These are phyloP conservation scores for Pongo pygmaeus DNA, from an alignment of 2,113 vertebrate genomes.

Conservation along the genomic window DNA sequence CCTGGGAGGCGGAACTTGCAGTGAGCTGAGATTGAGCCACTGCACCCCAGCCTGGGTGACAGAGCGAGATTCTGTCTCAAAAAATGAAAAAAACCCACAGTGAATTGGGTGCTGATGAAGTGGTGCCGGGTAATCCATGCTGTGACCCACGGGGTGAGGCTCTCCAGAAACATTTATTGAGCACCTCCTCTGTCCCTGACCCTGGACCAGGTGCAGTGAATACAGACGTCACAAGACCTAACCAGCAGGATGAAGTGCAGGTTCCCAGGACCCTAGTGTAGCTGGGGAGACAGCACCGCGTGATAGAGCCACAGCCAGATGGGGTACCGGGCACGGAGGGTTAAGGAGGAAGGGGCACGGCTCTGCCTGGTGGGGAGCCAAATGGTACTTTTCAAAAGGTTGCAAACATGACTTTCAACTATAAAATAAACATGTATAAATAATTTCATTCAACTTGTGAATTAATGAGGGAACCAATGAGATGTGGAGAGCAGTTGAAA, in stretches of 20 bases:
- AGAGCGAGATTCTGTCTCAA: too few species aligned
- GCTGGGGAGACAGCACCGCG: rapidly evolving
- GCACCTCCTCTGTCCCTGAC: rapidly evolving
- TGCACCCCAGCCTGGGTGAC: too few species aligned
- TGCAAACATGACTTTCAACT: background rate
- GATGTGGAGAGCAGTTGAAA: background rate
- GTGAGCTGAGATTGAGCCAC: too few species aligned
- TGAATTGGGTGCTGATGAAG: background rate
- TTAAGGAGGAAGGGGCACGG: background rate
- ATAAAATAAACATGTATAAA: background rate
- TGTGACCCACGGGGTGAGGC: background rate
- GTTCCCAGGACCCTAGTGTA: background rate
- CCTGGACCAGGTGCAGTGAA: background rate
- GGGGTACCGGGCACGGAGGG: rapidly evolving
- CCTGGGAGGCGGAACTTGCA: too few species aligned
- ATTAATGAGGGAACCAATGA: background rate
- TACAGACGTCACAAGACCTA: too few species aligned
- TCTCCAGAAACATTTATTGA: background rate
- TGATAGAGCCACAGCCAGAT: background rate
- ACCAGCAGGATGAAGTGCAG: background rate
- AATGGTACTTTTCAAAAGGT: too few species aligned
- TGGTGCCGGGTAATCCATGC: too few species aligned
- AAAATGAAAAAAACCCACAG: too few species aligned
- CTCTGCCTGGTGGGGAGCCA: background rate
- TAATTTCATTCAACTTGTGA: background rate